phyloP scores from a whole-genome alignment of 1,140 invertebrate genomes.

The Drosophila sturtevanti region DNA sequence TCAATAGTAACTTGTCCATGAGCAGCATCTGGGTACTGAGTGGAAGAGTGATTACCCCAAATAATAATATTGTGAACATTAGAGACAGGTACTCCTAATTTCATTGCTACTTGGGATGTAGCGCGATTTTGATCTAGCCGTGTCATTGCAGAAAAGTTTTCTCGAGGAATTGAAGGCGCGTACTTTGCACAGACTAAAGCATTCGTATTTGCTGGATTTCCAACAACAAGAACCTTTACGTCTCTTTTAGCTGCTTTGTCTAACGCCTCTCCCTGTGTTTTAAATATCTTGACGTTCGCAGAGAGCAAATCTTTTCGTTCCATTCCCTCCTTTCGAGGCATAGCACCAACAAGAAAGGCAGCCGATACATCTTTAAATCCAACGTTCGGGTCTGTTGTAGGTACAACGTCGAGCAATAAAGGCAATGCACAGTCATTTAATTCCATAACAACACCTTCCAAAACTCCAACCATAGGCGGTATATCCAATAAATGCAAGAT shows the following conservation, averaged over 20 bases:
- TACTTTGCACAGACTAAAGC: constrained; percentile 98
- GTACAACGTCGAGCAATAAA: constrained; percentile 91
- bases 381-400: constrained; percentile 92
- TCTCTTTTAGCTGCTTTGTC: constrained; percentile 96
- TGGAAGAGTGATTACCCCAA: constrained; percentile 99
- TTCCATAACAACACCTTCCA: constrained; percentile 99
- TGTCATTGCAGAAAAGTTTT: constrained; percentile 99
- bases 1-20: constrained; percentile 89
- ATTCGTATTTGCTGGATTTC: constrained; percentile 99
- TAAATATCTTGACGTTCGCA: constrained; percentile 99
- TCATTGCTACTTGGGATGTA: constrained; percentile 90
- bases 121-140: constrained; percentile 99
- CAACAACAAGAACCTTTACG: constrained; percentile 98
- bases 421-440: constrained; percentile 97
- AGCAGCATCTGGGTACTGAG: constrained; percentile 98
- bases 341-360: constrained; percentile 99
- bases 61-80: constrained; percentile 96
- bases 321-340: constrained; percentile 99
- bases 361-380: constrained; percentile 98
- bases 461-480: constrained; percentile 95
- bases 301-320: constrained; percentile 97
- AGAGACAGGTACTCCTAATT: constrained; percentile 87
- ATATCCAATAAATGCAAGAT: constrained; percentile 97
- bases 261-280: constrained; percentile 96
- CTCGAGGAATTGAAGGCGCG: constrained; percentile 97